Conservation (phyloP, 1,140 invertebrate genomes). For the Lycorma delicatula region DNA sequence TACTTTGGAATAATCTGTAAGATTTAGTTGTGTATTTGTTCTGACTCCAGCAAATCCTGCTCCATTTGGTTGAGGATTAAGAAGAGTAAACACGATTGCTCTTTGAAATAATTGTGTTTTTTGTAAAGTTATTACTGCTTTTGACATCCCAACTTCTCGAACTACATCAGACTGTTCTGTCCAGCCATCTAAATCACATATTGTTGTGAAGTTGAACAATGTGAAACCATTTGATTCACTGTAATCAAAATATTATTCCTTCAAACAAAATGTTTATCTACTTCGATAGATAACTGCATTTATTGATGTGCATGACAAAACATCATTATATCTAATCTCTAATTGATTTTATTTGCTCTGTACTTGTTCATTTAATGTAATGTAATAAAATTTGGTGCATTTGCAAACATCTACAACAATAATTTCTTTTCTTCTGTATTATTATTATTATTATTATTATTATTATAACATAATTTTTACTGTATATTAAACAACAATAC, state of each 20-base stretch:
- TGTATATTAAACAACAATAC: too few relatives aligned
- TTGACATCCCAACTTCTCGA: slow-evolving; percentile 53
- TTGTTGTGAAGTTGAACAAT: slow-evolving; percentile 41
- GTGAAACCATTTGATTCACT: slow-evolving; percentile 22
- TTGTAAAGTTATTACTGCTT: slow-evolving; percentile 49
- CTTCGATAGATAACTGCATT: too few relatives aligned
- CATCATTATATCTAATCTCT: too few relatives aligned
- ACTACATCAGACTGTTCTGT: slow-evolving; percentile 55
- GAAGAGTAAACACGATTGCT: slow-evolving; percentile 54
- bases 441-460: too few relatives aligned
- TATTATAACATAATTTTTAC: too few relatives aligned
- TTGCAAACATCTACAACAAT: too few relatives aligned
- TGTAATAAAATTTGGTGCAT: too few relatives aligned
- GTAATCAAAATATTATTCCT: slow-evolving; percentile 2
- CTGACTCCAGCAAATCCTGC: slow-evolving; percentile 58
- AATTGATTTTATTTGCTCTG: too few relatives aligned
- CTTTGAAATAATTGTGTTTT: slow-evolving; percentile 49
- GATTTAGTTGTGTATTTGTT: slow-evolving; percentile 39
- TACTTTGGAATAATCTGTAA: slow-evolving; percentile 43
- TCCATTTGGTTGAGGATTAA: slow-evolving; percentile 60
- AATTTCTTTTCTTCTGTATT: too few relatives aligned
- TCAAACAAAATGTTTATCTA: too few relatives aligned
- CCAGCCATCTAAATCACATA: slow-evolving; percentile 41
- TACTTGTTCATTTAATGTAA: too few relatives aligned
- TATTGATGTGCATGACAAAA: too few relatives aligned